These are phyloP conservation scores for Ichneumon xanthorius DNA, from an alignment of 2,888 invertebrate species.

Conservation along the genomic window DNA sequence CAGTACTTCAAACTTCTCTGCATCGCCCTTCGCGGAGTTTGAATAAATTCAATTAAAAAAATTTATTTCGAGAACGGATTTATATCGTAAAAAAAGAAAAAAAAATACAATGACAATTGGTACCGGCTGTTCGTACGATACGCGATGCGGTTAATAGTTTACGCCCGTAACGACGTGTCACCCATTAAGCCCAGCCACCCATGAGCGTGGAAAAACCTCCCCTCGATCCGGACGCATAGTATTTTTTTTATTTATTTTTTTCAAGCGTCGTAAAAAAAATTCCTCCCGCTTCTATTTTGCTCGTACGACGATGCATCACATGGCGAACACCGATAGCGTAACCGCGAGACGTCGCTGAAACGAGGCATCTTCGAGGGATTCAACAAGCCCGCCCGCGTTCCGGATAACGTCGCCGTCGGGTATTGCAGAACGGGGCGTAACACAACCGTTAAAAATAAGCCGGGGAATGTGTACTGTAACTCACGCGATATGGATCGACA, in stretches of 20 bases:
- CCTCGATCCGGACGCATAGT: not conserved
- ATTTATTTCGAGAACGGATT: not conserved
- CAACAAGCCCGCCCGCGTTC: not conserved
- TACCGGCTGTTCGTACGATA: not conserved
- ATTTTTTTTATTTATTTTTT: not conserved
- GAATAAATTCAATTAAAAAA: not conserved
- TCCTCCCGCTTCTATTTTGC: not conserved
- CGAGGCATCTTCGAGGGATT: conserved; percentile 24
- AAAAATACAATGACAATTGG: not conserved
- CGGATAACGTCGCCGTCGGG: not conserved
- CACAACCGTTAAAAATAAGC: conserved; percentile 40
- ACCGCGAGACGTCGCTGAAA: conserved; percentile 7
- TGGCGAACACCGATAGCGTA: not conserved
- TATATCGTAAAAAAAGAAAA: not conserved
- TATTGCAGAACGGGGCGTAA: conserved; percentile 14
- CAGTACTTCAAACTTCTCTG: not conserved
- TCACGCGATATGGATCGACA: conserved; percentile 52
- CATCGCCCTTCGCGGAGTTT: not conserved
- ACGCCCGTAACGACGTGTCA: conserved; percentile 4
- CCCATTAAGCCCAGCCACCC: conserved; percentile 1
- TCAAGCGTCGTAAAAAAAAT: conserved; percentile 7
- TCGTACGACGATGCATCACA: not conserved
- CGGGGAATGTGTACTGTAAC: conserved; percentile 36
- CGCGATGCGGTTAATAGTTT: conserved; percentile 17
- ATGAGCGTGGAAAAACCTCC: conserved; percentile 10